Conservation (phyloP, 2,888 invertebrate genomes). For the Gastracanthus pulcherrimus region DNA sequence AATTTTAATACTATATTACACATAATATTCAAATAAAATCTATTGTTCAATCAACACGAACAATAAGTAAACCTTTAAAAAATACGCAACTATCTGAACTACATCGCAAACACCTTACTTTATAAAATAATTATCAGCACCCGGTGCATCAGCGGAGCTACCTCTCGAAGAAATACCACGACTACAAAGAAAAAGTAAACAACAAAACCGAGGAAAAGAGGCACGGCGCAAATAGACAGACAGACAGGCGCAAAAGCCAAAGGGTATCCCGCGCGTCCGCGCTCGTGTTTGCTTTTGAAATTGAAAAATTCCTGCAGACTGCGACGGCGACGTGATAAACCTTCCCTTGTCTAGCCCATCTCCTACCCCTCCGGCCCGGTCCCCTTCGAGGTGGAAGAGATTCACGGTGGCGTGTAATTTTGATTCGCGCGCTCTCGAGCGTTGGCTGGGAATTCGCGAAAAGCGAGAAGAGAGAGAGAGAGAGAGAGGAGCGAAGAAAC, state of each 20-base stretch:
- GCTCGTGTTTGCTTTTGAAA: slow-evolving; percentile 68
- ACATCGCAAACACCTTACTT: too few species aligned
- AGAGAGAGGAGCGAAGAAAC: not conserved
- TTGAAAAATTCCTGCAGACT: slow-evolving; percentile 66
- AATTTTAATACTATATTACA: too few species aligned
- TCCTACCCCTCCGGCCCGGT: too few species aligned
- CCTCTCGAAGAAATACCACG: not conserved
- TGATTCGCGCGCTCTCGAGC: slow-evolving; percentile 32
- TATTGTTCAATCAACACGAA: too few species aligned
- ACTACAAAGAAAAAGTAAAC: not conserved
- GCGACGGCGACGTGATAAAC: slow-evolving; percentile 44
- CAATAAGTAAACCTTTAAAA: too few species aligned
- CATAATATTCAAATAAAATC: too few species aligned
- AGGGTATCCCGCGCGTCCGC: slow-evolving; percentile 44
- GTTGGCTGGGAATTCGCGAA: not conserved
- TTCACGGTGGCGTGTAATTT: slow-evolving; percentile 40
- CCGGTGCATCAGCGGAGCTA: too few species aligned
- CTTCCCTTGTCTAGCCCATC: slow-evolving; percentile 10
- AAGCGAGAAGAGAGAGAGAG: not conserved
- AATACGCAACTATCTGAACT: too few species aligned
- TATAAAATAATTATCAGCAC: too few species aligned
- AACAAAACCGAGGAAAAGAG: not conserved
- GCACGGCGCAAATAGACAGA: not conserved
- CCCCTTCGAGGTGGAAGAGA: not conserved
- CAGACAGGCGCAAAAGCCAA: slow-evolving; percentile 3